These are phyloP conservation scores for Cephonodes hylas DNA, from an alignment of 2,888 invertebrate genomes.

Conservation along the genomic window DNA sequence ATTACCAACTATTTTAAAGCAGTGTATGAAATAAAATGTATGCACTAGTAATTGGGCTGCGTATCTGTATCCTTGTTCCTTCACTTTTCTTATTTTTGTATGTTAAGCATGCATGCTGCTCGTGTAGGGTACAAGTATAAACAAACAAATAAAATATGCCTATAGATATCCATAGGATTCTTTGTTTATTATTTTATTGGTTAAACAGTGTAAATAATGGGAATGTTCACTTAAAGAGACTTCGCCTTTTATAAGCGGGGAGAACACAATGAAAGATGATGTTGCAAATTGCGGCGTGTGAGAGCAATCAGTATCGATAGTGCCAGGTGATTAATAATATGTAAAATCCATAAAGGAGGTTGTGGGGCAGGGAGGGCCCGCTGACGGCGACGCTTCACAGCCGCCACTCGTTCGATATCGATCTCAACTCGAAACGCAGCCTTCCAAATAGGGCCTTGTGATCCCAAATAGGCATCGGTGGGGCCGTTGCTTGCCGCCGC, in stretches of 20 bases:
- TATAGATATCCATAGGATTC: neutral
- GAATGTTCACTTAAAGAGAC: neutral
- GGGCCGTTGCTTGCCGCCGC: slow-evolving; percentile 39
- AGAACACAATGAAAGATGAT: neutral
- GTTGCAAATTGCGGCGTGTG: slow-evolving; percentile 3
- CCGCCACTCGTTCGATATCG: slow-evolving; percentile 51
- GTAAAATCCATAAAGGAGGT: slow-evolving; percentile 26
- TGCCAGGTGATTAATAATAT: slow-evolving; percentile 6
- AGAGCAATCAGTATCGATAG: slow-evolving; percentile 6
- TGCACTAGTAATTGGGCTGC: no score
- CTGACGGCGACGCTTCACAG: slow-evolving; percentile 55
- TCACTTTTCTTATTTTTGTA: no score
- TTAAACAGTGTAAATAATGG: neutral
- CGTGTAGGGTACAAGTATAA: no score
- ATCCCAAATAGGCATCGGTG: slow-evolving; percentile 74
- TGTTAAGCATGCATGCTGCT: no score
- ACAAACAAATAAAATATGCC: no score
- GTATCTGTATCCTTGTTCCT: no score
- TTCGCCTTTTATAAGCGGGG: neutral
- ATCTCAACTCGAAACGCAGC: slow-evolving; percentile 73
- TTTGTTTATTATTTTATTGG: neutral
- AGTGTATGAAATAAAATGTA: no score
- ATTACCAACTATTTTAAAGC: no score
- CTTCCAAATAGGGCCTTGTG: slow-evolving; percentile 74
- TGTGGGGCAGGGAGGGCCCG: slow-evolving; percentile 54